Conservation (phyloP, 2,113 vertebrate species). For the Zosterops lateralis region DNA sequence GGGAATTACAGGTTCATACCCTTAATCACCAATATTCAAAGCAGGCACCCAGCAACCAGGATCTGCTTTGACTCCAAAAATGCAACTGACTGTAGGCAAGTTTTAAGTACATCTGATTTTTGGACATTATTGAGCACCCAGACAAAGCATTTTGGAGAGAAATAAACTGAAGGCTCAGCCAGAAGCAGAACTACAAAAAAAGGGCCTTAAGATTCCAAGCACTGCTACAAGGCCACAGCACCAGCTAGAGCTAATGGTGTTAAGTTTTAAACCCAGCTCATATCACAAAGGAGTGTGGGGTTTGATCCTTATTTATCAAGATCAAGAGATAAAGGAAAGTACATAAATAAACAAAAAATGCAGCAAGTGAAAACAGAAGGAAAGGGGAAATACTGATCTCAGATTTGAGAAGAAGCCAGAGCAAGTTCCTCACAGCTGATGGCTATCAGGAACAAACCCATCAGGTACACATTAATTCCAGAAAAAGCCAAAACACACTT, state of each 20-base stretch:
- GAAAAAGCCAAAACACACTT: slow-evolving; percentile 65
- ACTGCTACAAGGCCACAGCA: background rate
- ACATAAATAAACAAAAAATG: background rate
- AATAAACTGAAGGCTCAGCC: rapidly evolving
- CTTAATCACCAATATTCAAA: background rate
- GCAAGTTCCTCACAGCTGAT: slow-evolving; percentile 23
- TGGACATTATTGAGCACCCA: background rate
- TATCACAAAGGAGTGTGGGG: background rate
- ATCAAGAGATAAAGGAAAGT: background rate
- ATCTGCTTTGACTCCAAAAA: background rate
- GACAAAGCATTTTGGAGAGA: background rate
- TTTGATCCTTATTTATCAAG: background rate
- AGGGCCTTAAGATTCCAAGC: background rate
- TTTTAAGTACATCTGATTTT: background rate
- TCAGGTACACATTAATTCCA: slow-evolving; percentile 28
- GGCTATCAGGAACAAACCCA: background rate
- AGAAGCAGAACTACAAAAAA: background rate
- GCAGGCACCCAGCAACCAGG: background rate
- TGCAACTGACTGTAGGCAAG: background rate
- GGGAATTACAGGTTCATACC: background rate
- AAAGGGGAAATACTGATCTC: slow-evolving; percentile 26
- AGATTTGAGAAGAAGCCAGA: slow-evolving; percentile 38
- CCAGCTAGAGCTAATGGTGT: background rate
- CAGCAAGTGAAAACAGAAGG: background rate
- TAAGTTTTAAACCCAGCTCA: background rate